Conservation (phyloP, 2,113 vertebrate species). For the Oncorhynchus keta region DNA sequence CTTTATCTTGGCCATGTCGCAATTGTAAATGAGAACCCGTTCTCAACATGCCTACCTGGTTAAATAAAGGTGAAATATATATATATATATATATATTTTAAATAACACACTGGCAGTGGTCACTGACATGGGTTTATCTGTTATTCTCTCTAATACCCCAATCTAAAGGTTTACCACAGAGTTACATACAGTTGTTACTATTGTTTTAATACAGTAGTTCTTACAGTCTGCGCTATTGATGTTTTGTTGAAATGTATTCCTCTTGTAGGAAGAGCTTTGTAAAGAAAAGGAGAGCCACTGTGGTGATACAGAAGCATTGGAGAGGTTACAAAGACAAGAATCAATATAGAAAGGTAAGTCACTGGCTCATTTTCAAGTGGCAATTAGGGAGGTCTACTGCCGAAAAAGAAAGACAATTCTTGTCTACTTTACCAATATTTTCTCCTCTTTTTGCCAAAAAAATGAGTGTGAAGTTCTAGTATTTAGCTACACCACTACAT, state of each 20-base stretch:
- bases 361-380: background rate
- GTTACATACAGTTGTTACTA: background rate
- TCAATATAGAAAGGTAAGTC: slow-evolving; percentile 71
- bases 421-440: background rate
- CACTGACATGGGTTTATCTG: too few relatives aligned
- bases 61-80: too few relatives aligned
- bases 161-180: background rate
- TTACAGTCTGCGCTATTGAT: background rate
- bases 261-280: slow-evolving; percentile 82
- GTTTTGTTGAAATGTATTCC: too few relatives aligned
- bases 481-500: too few relatives aligned
- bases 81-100: too few relatives aligned
- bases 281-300: slow-evolving; percentile 76
- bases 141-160: background rate
- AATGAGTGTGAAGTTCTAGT: too few relatives aligned
- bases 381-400: too few relatives aligned
- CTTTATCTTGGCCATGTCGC: too few relatives aligned
- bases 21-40: too few relatives aligned
- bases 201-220: background rate
- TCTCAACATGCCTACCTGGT: too few relatives aligned
- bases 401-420: background rate
- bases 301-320: slow-evolving; percentile 87
- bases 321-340: slow-evolving; percentile 66
- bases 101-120: background rate
- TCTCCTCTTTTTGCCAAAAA: too few relatives aligned